Percentiles rank a stretch among this genome's conserved stretches.
Conservation (phyloP, 2,888 invertebrate genomes). For the Athalia circularis region DNA sequence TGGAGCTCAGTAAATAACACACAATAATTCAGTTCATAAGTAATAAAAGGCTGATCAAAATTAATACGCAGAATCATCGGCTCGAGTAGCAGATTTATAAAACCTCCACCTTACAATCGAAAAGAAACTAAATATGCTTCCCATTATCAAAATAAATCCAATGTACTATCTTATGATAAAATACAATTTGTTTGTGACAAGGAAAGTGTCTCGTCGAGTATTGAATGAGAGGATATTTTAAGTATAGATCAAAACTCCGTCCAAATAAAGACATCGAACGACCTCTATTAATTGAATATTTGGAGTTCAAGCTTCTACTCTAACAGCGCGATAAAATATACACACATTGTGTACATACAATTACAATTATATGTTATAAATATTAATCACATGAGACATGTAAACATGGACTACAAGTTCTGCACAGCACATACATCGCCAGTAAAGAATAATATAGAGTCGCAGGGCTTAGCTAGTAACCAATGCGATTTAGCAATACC, state of each 20-base stretch:
- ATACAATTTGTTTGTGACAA: neutral
- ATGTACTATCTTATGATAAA: neutral
- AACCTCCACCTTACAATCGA: conserved; percentile 20
- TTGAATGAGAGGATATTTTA: neutral
- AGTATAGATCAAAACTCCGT: neutral
- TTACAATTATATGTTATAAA: neutral
- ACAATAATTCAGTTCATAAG: neutral
- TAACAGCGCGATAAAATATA: neutral
- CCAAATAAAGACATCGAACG: neutral
- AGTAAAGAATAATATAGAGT: neutral
- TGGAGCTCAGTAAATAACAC: conserved; percentile 1
- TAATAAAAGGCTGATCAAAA: neutral
- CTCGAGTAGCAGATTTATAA: conserved; percentile 1
- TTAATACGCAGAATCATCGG: neutral
- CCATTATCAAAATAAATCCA: neutral
- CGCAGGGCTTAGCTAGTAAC: neutral
- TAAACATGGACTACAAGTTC: conserved; percentile 18
- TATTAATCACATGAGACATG: neutral
- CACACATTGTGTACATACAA: conserved; percentile 4
- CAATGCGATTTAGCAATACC: neutral
- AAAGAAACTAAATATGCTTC: neutral
- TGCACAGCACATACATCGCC: neutral
- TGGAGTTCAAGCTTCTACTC: neutral
- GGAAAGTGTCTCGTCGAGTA: neutral
- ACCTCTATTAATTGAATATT: no score